These are phyloP conservation scores for Brachyhypopomus gauderio DNA, from an alignment of 2,113 vertebrate genomes.

Conservation along the genomic window DNA sequence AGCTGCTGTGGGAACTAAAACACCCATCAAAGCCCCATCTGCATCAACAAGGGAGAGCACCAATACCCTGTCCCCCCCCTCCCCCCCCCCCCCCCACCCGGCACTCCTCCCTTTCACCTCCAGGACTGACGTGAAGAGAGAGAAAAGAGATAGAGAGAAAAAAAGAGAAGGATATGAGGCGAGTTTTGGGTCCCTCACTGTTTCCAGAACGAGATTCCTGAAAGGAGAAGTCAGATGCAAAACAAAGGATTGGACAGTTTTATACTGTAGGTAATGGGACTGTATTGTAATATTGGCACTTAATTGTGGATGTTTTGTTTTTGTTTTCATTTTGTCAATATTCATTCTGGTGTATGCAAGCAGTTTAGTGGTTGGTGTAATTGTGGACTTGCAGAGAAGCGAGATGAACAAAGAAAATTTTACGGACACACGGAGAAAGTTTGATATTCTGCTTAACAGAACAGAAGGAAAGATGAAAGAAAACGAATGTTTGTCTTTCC, in stretches of 20 bases:
- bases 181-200: conserved; percentile 39
- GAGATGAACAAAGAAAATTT: conserved; percentile 9
- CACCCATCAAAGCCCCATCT: conserved; percentile 15
- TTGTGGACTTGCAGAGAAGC: conserved; percentile 16
- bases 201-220: conserved; percentile 39
- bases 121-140: conserved; percentile 39
- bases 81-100: conserved; percentile 41
- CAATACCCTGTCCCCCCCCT: conserved; percentile 46
- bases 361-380: conserved; percentile 30
- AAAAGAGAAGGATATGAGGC: conserved; percentile 2
- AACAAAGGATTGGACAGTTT: conserved; percentile 34
- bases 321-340: conserved; percentile 30
- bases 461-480: not conserved
- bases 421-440: not conserved
- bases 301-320: conserved; percentile 52
- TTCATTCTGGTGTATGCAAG: conserved; percentile 52
- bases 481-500: not conserved
- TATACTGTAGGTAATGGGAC: conserved; percentile 40
- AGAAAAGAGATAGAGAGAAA: not conserved
- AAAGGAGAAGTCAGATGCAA: conserved; percentile 40
- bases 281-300: conserved; percentile 63
- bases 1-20: conserved; percentile 81
- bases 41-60: conserved; percentile 43
- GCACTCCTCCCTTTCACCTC: conserved; percentile 48
- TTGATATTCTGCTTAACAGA: not conserved